Base-by-base conservation (phyloP, 2,888 invertebrate genomes). In the Calameuta filiformis region DNA sequence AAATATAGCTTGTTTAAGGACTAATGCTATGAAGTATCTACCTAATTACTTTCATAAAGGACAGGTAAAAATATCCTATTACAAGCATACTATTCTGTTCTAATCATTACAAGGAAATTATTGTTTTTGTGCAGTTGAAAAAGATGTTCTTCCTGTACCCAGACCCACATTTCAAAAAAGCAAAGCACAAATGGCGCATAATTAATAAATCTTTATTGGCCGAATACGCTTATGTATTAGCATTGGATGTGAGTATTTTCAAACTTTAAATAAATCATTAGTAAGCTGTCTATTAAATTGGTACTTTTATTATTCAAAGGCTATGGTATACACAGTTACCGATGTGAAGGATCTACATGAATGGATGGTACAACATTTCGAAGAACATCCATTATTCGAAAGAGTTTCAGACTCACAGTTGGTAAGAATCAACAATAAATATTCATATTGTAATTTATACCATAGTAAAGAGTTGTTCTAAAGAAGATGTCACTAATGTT, bases 121-220 rank as follows among this genome's bases (percentile, higher is more conserved):
- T 56, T 79, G 23, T 73, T 73, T 30, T 4, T 69, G 34, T 94
- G 83, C 93, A 98, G 96, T 92, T 99, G 73, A 95, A 95, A 81
- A 99, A 99, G 92, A 97, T 99, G 96, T 99, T 99, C 92, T 99
- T 99, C 92, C 93, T 99, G 31, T 99, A 98, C 92, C 99, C 99
- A 35, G 99, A 99, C 93, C 99, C 99, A 40, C 99, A 99, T 93
- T 99, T 99, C 92, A 99, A 99, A 92, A 98, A 96, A 89, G 96
- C 98, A 0, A 99, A 99, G 92, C 98, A 99, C 90, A 99, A 99
- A 92, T 99, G 99, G 99, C 94, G 99, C 80, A 99, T 99, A 81
- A 98, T 99, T 82, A 99, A 98, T 90, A 95, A 96, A 86, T 96
- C 96, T 85, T 93, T 99, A 68, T 93, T 99, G 34, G 97, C 99